Conservation (phyloP, 2,888 invertebrate species). For the Lepetodrilus schrolli region DNA sequence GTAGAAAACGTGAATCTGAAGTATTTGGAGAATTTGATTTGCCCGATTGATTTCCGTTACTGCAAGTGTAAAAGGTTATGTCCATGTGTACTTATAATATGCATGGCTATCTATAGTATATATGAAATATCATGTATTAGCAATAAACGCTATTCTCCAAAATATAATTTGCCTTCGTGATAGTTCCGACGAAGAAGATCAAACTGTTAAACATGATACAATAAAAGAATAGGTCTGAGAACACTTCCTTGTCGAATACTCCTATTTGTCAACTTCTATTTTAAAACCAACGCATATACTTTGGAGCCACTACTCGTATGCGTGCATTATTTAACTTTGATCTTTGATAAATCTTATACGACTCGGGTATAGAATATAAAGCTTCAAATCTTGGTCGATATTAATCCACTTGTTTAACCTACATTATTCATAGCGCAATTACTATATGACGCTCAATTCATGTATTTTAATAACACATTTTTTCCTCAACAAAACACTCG, state of each 20-base stretch:
- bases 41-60: not conserved
- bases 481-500: not conserved
- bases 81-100: not conserved
- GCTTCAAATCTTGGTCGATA: not conserved
- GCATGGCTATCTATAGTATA: too few relatives aligned
- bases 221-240: too few relatives aligned
- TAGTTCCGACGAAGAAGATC: too few relatives aligned
- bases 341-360: not conserved
- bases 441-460: not conserved
- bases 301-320: too few relatives aligned
- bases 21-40: not conserved
- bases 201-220: not conserved
- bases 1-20: not conserved
- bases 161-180: too few relatives aligned
- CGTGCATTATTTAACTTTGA: too few relatives aligned
- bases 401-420: conserved; percentile 20
- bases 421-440: not conserved
- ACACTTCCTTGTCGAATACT: not conserved
- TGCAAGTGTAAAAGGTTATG: not conserved
- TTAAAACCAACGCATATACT: not conserved
- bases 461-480: conserved; percentile 14
- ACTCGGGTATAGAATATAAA: not conserved
- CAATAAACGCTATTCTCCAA: too few relatives aligned
- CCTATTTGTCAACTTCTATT: not conserved
- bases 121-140: too few relatives aligned